Evolutionary conservation across 2,888 invertebrate genomes (phyloP), one percentile per base, ranked within the genome.

Genomic region (Rotaria sp.): DNA sequence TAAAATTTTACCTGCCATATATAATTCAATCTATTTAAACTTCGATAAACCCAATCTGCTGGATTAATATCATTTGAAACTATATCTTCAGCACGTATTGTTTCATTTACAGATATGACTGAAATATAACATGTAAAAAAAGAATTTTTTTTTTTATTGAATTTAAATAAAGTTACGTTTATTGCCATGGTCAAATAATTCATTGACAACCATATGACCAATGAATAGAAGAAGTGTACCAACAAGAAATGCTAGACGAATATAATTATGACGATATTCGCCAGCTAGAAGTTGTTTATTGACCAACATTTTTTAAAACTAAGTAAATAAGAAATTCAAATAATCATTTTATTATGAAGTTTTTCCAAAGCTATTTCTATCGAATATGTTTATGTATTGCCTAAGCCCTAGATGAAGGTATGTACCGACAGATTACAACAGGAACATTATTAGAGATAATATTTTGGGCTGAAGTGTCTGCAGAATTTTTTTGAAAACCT

Each of bases 181-280:
- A 45, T 10, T 24, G 1, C 80, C 80, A 24, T 26, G 11, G 45
- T 45, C 80, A 45, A 45, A 80, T n/a, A 80, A 45, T 45, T 80
- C 45, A 80, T 24, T 35, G 13, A 80, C 45, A 35, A n/a, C 41
- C 8, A 80, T 11, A 41, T 80, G 18, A 80, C 35, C 80, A 45
- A 80, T 80, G n/a, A 80, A 80, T 45, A 80, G 45, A 45, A 45
- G 24, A 13, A 80, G 26, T 80, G 80, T n/a, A n/a, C 80, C 80
- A 0, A 45, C 4, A 35, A 80, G 13, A 80, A 80, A 80, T 24
- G 26, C 80, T 80, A 80, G n/a, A 13, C 80, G 80, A 26, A 80
- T n/a, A 80, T 80, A 80, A 45, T 80, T 80, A 80, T 80, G 80
- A 26, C 80, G 80, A 45, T 26, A 45, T 41, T 45, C 80, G 7